Base-by-base conservation (phyloP, 2,888 invertebrate genomes). In the Micoletzkya japonica region DNA sequence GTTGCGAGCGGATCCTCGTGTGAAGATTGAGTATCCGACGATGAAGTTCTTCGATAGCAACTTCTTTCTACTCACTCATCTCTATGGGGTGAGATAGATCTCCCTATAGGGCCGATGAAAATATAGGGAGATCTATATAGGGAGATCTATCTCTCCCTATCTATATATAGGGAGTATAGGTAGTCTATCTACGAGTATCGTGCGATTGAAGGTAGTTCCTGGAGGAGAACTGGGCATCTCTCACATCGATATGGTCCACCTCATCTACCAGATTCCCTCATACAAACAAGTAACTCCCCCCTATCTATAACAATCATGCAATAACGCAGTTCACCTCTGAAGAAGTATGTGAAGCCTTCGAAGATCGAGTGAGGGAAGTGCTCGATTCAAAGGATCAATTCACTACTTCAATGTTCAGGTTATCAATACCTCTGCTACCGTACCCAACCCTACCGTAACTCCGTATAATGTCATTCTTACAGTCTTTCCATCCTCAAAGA, bases 1-100 rank as follows among this genome's bases (percentile, higher is more conserved):
- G 82, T 75, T 84, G 0, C 79, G 79, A 10, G 76, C 78, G 66
- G 83, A 84, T 59, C 77, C 81, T 0, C 76, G 82, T 34, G 76
- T 85, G 37, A 69, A 70, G 50, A 72, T 85, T 70, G 78, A 83
- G 37, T 85, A 83, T 71, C 85, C 85, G 0, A 80, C 81, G 7
- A 79, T 85, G 79, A 80, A 83, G 58, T 82, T 84, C 54, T 85
- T 79, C 76, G 83, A 83, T 39, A 80, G 77, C 58, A 83, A 81
- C 63, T 78, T 85, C 72, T 85, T 85, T 73, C 72, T 85, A n/a
- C 82, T 85, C 14, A 81, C 82, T 20, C 82, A 84, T 72, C 79
- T 85, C 59, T 85, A 85, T 54, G 85, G 85, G 14, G 83, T 85
- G 14, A 71, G 74, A n/a, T n/a, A n/a, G n/a, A n/a, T n/a, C n/a